Percentiles rank a stretch among this genome's conserved stretches.
Evolutionary conservation across 2,888 invertebrate species (phyloP).

Genomic region (Aphidius colemani): DNA sequence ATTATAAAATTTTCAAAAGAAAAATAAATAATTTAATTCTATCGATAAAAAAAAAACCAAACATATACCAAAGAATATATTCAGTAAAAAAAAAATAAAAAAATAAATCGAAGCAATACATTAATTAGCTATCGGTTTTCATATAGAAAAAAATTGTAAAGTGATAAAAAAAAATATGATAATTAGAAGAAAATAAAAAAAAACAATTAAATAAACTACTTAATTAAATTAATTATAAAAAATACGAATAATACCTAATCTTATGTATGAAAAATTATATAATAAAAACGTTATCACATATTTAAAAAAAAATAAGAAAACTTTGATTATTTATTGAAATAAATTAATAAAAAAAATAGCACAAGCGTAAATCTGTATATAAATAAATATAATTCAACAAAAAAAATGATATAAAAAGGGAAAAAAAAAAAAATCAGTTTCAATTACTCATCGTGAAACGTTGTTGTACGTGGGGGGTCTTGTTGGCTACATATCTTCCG

Average conservation of each 20-base stretch:
- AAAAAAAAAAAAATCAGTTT: slow-evolving; percentile 48
- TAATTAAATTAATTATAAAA: no score
- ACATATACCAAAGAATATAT: no score
- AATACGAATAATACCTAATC: slow-evolving; percentile 30
- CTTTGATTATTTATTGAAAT: neutral
- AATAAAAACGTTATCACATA: slow-evolving; percentile 50
- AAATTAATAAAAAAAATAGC: neutral
- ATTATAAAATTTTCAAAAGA: no score
- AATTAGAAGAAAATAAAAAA: slow-evolving; percentile 28
- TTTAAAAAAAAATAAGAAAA: slow-evolving; percentile 9
- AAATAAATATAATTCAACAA: neutral
- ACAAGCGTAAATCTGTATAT: neutral
- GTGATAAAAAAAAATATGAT: slow-evolving; percentile 22
- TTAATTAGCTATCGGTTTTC: no score
- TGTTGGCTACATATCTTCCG: slow-evolving; percentile 46
- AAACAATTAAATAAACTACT: slow-evolving; percentile 1
- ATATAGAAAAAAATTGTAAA: neutral
- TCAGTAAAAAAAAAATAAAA: no score
- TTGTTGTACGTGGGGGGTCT: slow-evolving; percentile 34
- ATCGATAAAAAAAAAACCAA: no score
- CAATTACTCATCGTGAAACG: slow-evolving; percentile 44
- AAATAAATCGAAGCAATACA: no score
- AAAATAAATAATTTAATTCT: no score
- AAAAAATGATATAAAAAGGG: neutral
- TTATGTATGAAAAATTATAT: slow-evolving; percentile 49